Evolutionary conservation across 2,797 vertebrate genomes (phyloP), one percentile per base, ranked within the genome.

Genomic region (Macrochelys suwanniensis): DNA sequence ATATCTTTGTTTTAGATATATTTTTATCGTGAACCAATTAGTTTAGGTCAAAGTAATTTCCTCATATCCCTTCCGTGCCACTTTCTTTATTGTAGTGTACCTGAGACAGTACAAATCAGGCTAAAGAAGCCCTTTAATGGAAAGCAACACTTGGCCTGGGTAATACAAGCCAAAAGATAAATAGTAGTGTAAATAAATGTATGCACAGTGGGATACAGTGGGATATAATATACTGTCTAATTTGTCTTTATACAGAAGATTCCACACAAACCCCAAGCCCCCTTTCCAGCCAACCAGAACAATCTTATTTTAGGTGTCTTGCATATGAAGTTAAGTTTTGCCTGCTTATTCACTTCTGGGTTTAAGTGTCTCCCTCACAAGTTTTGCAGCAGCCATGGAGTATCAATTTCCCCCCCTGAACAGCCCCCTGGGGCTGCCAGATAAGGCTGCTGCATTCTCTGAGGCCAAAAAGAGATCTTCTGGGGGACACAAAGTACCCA

Each of bases 401-500:
- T 42, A 42, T 71, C 37, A 23, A 25, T 37, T 42, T 71, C 37
- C 21, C 10, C 37, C 37, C 37, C 37, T 42, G 37, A 42, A 42
- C 37, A 42, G 37, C 37, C 37, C 37, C 37, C 37, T 42, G 37
- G 37, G 37, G 3, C 17, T 21, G 37, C 19, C 21, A 88, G 85
- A 95, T 12, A 33, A 91, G 16, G 81, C 10, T 76, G n/a, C 17
- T 81, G 71, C 85, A 88, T 94, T 94, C 47, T 90, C 96, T 45
- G 51, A 57, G 89, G 86, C 53, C 89, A 82, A 96, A 97, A 96
- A 92, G 74, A 89, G 57, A 78, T 96, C 93, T 94, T 7, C 57
- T 95, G 88, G 85, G 85, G 89, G 71, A 95, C 82, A 53, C 84
- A 85, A 91, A 80, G 5, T 87, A 95, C 33, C 71, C 53, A 59